phyloP scores from a whole-genome alignment of 2,113 vertebrate genomes.

The Nycticorax nycticorax region DNA sequence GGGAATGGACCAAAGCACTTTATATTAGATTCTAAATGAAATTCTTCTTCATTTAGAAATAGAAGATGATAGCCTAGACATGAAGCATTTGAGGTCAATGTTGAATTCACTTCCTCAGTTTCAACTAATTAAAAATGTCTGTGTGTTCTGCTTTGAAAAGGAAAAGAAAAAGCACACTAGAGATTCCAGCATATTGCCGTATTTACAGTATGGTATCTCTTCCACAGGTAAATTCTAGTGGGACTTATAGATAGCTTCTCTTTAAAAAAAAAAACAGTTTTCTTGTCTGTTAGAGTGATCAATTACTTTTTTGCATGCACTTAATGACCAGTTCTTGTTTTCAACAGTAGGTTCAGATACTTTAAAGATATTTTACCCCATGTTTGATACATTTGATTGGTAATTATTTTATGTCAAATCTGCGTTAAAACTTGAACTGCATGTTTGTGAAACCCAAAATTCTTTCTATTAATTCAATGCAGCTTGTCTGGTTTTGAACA shows the following conservation, averaged over 20 bases:
- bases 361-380: not conserved
- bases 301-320: not conserved
- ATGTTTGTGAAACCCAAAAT: not conserved
- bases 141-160: not conserved
- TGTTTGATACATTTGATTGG: not conserved
- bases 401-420: not conserved
- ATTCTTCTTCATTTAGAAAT: slow-evolving; percentile 27
- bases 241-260: not conserved
- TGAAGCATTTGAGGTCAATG: not conserved
- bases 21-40: slow-evolving; percentile 5
- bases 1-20: not conserved
- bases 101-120: not conserved
- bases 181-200: not conserved
- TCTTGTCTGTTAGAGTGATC: not conserved
- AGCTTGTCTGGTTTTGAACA: not conserved
- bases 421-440: not conserved
- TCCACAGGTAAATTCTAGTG: not conserved
- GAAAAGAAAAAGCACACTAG: rapidly evolving
- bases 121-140: slow-evolving; percentile 10
- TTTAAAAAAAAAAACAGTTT: not conserved
- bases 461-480: not conserved
- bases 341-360: not conserved
- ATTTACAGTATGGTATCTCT: not conserved
- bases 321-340: not conserved
- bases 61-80: not conserved